These are phyloP conservation scores for Euplagia quadripunctaria DNA, from an alignment of 2,888 invertebrate species.

Conservation along the genomic window DNA sequence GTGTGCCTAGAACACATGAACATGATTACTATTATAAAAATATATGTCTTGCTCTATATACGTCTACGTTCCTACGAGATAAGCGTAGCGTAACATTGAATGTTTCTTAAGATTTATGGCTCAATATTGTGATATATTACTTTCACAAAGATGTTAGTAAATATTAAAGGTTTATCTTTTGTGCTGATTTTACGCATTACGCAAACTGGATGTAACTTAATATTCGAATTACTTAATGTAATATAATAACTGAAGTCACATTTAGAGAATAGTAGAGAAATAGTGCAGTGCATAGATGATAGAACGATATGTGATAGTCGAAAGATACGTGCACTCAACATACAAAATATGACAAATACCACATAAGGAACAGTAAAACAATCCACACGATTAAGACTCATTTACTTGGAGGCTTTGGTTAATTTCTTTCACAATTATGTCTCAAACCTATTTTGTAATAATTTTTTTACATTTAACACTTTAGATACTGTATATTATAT, in stretches of 20 bases:
- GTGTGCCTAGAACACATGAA: constrained; percentile 88
- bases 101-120: constrained; percentile 51
- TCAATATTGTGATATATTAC: constrained; percentile 58
- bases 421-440: background rate
- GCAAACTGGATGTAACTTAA: constrained; percentile 19
- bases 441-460: background rate
- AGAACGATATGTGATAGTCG: constrained; percentile 41
- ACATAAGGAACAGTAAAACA: constrained; percentile 39
- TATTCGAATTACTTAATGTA: constrained; percentile 3
- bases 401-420: background rate
- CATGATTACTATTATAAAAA: constrained; percentile 31
- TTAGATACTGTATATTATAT: too few relatives aligned
- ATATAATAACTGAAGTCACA: constrained; percentile 35
- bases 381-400: constrained; percentile 43
- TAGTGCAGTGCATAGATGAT: constrained; percentile 39
- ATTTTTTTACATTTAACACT: too few relatives aligned
- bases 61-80: constrained; percentile 41
- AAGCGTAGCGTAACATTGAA: constrained; percentile 48
- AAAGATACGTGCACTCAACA: constrained; percentile 48
- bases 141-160: constrained; percentile 62
- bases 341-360: constrained; percentile 34
- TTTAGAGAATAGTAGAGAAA: constrained; percentile 27
- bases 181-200: constrained; percentile 36
- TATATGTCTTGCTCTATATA: constrained; percentile 22
- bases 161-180: constrained; percentile 54